These are phyloP conservation scores for Galendromus occidentalis DNA, from an alignment of 1,140 invertebrate species.

Conservation along the genomic window DNA sequence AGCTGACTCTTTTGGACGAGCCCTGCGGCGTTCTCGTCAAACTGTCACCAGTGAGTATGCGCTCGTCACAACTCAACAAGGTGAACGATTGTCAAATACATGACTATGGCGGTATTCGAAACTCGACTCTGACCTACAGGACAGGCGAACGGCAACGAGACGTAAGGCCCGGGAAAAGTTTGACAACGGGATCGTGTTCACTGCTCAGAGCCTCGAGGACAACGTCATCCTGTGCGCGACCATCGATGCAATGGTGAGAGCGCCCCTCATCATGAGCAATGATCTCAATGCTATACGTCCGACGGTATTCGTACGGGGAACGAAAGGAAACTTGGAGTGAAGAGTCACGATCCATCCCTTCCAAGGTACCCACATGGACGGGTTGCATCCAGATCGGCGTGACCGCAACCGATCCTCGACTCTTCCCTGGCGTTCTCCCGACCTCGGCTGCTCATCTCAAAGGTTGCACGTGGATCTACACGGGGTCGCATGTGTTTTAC, in stretches of 20 bases:
- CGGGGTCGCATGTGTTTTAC: slow-evolving; percentile 56
- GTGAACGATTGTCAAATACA: too few relatives aligned
- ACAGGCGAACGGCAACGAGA: background rate
- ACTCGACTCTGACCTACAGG: background rate
- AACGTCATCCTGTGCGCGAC: background rate
- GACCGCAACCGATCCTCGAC: slow-evolving; percentile 57
- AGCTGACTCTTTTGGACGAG: too few relatives aligned
- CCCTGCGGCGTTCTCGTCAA: too few relatives aligned
- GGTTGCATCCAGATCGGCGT: slow-evolving; percentile 80
- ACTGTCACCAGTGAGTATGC: too few relatives aligned
- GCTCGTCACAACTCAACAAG: too few relatives aligned
- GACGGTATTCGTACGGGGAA: too few relatives aligned
- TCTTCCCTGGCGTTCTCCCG: slow-evolving; percentile 43
- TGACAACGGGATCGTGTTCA: slow-evolving; percentile 1
- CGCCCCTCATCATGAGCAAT: too few relatives aligned
- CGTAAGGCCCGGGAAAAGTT: background rate
- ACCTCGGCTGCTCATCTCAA: slow-evolving; percentile 60
- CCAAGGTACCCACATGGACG: slow-evolving; percentile 55
- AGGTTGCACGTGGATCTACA: slow-evolving; percentile 73
- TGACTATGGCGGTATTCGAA: too few relatives aligned
- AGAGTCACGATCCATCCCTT: too few relatives aligned
- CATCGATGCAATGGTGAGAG: background rate
- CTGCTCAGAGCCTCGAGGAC: background rate
- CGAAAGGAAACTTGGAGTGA: too few relatives aligned
- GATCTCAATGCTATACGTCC: too few relatives aligned